A percentile compares a stretch with the other conserved stretches of the same genome.
phyloP scores from a whole-genome alignment of 2,888 invertebrate species.

The Ligdia adustata region DNA sequence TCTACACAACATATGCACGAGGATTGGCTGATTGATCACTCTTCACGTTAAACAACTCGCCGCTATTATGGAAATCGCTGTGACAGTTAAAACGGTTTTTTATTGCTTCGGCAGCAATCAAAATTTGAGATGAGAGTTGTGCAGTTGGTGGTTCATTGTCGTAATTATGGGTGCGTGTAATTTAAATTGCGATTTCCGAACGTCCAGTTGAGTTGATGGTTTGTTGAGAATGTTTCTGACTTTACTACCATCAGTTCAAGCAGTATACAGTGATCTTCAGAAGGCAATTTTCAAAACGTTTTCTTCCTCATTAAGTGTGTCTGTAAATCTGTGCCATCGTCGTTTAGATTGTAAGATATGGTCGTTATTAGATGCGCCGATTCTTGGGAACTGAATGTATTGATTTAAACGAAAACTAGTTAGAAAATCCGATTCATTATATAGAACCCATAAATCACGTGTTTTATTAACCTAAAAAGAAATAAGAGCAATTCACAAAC shows the following conservation, averaged over 20 bases:
- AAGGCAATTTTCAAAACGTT: neutral
- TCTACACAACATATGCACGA: conserved; percentile 16
- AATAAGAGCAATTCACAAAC: conserved; percentile 36
- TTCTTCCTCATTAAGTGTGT: conserved; percentile 5
- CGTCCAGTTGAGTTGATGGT: neutral
- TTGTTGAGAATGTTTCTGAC: too few relatives aligned
- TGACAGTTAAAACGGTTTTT: conserved; percentile 22
- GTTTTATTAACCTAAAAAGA: conserved; percentile 39
- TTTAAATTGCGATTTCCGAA: neutral
- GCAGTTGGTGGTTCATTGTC: neutral
- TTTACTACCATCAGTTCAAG: too few relatives aligned
- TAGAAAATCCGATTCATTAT: conserved; percentile 20
- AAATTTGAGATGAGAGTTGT: conserved; percentile 14
- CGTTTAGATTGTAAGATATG: conserved; percentile 21
- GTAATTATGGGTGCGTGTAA: neutral
- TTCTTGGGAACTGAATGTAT: conserved; percentile 19
- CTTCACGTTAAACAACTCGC: conserved; percentile 18
- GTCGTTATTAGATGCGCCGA: conserved; percentile 11
- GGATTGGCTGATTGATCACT: conserved; percentile 24
- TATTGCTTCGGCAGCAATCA: conserved; percentile 21
- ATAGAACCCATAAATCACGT: conserved; percentile 30
- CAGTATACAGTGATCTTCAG: conserved; percentile 8
- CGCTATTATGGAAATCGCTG: conserved; percentile 39
- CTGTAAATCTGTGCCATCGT: conserved; percentile 15
- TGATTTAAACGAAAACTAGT: conserved; percentile 22